phyloP scores from a whole-genome alignment of 2,113 vertebrate genomes.

The Okapia johnstoni region DNA sequence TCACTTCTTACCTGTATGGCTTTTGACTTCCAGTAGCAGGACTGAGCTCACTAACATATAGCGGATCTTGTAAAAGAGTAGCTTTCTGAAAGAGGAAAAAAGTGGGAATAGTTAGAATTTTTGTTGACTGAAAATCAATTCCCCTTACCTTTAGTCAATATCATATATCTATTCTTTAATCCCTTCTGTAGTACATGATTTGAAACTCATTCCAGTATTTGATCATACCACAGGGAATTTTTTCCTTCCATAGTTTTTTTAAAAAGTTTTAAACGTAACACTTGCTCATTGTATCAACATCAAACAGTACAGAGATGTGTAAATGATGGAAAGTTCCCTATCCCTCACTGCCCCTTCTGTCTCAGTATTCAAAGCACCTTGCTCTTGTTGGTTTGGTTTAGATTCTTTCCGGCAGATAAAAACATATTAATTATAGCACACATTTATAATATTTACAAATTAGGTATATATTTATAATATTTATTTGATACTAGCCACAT shows the following conservation, averaged over 20 bases:
- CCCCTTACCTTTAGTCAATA: neutral
- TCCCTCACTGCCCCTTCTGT: neutral
- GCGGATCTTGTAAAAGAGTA: slow-evolving; percentile 69
- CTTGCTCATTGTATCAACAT: neutral
- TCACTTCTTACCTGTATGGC: slow-evolving; percentile 60
- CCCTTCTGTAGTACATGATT: neutral
- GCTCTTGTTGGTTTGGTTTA: neutral
- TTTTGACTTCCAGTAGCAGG: neutral
- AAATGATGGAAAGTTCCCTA: neutral
- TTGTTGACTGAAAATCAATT: neutral
- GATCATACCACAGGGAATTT: neutral
- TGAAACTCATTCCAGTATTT: neutral
- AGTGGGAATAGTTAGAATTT: neutral
- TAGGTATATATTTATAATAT: neutral
- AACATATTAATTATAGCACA: neutral
- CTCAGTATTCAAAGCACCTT: neutral
- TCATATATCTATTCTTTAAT: neutral
- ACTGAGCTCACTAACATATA: neutral
- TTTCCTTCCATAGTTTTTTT: neutral
- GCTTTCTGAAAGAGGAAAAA: slow-evolving; percentile 58
- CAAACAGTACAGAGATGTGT: neutral
- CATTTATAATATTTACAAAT: neutral
- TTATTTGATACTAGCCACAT: neutral
- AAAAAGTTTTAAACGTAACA: neutral
- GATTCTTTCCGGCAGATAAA: neutral